Conservation (phyloP, 2,113 vertebrate species). For the Lasiurus cinereus region DNA sequence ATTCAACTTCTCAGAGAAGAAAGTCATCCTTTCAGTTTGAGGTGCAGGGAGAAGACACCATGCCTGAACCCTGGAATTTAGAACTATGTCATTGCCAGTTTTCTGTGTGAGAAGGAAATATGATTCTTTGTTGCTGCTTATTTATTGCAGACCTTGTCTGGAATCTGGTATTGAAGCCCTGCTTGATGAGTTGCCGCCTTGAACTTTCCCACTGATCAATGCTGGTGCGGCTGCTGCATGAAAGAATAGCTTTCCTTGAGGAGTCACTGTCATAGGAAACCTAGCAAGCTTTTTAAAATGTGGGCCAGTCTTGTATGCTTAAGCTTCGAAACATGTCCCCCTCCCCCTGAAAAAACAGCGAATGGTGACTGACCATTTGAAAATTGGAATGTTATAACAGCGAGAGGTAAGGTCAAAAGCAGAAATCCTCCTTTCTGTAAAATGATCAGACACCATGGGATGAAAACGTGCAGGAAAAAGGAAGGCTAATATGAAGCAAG, state of each 20-base stretch:
- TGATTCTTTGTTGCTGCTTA: constrained; percentile 88
- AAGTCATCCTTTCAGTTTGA: constrained; percentile 70
- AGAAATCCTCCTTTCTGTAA: constrained; percentile 75
- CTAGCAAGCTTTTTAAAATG: constrained; percentile 68
- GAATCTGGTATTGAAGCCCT: constrained; percentile 89
- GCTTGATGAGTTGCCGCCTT: constrained; percentile 90
- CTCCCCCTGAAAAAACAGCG: constrained; percentile 72
- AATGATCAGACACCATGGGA: constrained; percentile 76
- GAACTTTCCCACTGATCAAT: constrained; percentile 92
- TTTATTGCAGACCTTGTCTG: constrained; percentile 90
- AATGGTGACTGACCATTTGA: constrained; percentile 83
- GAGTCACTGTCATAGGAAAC: constrained; percentile 86
- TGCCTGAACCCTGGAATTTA: constrained; percentile 85
- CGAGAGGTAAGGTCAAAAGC: constrained; percentile 81
- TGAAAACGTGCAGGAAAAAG: constrained; percentile 73
- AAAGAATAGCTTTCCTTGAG: constrained; percentile 88
- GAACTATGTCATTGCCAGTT: constrained; percentile 85
- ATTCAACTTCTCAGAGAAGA: constrained; percentile 76
- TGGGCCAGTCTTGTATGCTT: constrained; percentile 80
- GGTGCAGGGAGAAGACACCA: constrained; percentile 73
- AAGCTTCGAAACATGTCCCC: constrained; percentile 75
- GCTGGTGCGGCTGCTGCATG: constrained; percentile 85
- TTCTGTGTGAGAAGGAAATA: constrained; percentile 88
- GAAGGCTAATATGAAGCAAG: constrained; percentile 78
- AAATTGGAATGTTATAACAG: constrained; percentile 83